Evolutionary conservation across 2,888 invertebrate species (phyloP).

Genomic region (Hoplodrina ambigua): DNA sequence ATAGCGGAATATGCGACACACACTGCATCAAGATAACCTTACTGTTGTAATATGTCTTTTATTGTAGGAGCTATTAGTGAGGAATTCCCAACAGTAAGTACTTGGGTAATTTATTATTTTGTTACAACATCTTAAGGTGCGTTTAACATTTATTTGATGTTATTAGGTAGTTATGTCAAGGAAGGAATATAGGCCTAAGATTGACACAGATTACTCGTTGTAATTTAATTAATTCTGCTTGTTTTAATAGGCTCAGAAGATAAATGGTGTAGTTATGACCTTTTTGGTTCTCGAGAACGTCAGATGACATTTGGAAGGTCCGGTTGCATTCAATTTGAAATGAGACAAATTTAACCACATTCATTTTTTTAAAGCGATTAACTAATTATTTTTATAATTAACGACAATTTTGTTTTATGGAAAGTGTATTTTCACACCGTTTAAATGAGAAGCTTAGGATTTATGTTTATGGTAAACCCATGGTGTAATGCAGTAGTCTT

Average conservation of each 20-base stretch:
- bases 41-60: slow-evolving; percentile 44
- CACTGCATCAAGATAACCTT: slow-evolving; percentile 51
- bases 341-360: background rate
- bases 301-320: slow-evolving; percentile 8
- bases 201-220: slow-evolving; percentile 13
- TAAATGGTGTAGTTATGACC: slow-evolving; percentile 25
- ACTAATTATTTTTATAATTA: no score
- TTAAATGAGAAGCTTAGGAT: background rate
- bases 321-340: slow-evolving; percentile 5
- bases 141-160: slow-evolving; percentile 26
- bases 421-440: background rate
- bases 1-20: slow-evolving; percentile 63
- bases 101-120: slow-evolving; percentile 29
- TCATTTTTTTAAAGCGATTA: no score
- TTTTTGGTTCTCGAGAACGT: slow-evolving; percentile 15
- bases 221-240: slow-evolving; percentile 14
- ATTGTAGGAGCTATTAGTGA: slow-evolving; percentile 42
- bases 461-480: background rate
- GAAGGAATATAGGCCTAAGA: background rate
- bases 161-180: slow-evolving; percentile 6
- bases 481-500: slow-evolving; percentile 11
- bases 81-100: slow-evolving; percentile 52
- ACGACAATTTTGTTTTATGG: no score
- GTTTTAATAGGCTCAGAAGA: background rate
- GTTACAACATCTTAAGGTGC: slow-evolving; percentile 22